Evolutionary conservation across 2,888 invertebrate species (phyloP).

Genomic region (Chrysolina oricalcia): DNA sequence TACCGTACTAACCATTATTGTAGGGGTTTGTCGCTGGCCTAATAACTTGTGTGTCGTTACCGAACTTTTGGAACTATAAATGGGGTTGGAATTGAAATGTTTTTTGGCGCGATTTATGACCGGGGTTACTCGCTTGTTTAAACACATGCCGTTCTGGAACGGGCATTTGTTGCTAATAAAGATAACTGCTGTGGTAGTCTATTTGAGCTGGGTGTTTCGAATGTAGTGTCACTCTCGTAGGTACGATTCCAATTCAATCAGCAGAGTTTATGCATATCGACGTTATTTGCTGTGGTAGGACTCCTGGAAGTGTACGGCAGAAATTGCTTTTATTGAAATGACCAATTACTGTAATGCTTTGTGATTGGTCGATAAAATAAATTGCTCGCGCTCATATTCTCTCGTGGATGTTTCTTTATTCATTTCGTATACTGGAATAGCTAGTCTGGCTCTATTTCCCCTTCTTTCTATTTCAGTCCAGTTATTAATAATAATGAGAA

Average conservation of each 20-base stretch:
- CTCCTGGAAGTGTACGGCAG: background rate
- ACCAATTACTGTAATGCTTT: background rate
- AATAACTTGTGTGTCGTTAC: slow-evolving; percentile 44
- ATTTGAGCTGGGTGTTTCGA: background rate
- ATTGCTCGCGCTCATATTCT: too few relatives aligned
- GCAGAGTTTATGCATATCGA: background rate
- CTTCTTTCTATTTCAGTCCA: too few relatives aligned
- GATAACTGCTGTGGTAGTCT: background rate
- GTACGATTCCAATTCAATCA: background rate
- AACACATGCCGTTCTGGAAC: slow-evolving; percentile 33
- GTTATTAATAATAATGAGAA: too few relatives aligned
- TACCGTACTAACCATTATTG: background rate
- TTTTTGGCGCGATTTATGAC: slow-evolving; percentile 39
- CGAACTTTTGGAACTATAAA: slow-evolving; percentile 56
- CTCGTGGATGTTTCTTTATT: too few relatives aligned
- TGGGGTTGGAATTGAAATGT: slow-evolving; percentile 43
- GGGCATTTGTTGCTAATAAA: background rate
- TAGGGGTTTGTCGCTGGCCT: background rate
- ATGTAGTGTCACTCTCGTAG: background rate
- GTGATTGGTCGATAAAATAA: too few relatives aligned
- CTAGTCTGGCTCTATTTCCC: too few relatives aligned
- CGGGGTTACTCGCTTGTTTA: slow-evolving; percentile 35
- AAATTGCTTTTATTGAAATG: background rate
- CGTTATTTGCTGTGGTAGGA: background rate
- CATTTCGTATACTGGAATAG: too few relatives aligned